phyloP scores from a whole-genome alignment of 2,888 invertebrate species.

The Caenorhabditis parvicauda region DNA sequence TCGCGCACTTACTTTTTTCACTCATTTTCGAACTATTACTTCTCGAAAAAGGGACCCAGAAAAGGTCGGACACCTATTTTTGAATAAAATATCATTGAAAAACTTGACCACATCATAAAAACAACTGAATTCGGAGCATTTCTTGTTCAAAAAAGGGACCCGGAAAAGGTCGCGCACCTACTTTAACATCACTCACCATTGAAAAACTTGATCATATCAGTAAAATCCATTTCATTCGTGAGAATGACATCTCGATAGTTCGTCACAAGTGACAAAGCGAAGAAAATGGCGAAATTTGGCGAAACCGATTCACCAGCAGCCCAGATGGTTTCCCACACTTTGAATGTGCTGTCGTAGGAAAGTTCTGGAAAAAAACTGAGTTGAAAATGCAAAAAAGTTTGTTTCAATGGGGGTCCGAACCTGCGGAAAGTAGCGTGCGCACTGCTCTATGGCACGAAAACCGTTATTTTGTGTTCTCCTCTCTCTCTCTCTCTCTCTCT shows the following conservation, averaged over 20 bases:
- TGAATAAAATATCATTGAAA: too few relatives aligned
- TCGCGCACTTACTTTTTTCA: constrained; percentile 1
- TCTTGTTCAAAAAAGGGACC: background rate
- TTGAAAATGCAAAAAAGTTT: background rate
- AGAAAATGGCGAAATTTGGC: constrained; percentile 84
- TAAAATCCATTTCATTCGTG: constrained; percentile 94
- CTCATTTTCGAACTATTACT: background rate
- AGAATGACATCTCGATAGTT: constrained; percentile 86
- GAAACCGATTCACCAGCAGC: constrained; percentile 81
- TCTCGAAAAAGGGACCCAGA: background rate
- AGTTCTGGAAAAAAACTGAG: constrained; percentile 71
- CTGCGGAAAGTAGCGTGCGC: too few relatives aligned
- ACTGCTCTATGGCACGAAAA: too few relatives aligned
- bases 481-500: too few relatives aligned
- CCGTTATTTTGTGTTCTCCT: too few relatives aligned
- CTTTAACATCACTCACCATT: constrained; percentile 84
- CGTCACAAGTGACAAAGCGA: constrained; percentile 85
- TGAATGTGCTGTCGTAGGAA: constrained; percentile 85
- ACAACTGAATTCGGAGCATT: background rate
- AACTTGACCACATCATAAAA: background rate
- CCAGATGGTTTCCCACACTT: constrained; percentile 94
- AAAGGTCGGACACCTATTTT: too few relatives aligned
- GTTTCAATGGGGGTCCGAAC: too few relatives aligned
- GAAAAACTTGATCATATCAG: constrained; percentile 95
- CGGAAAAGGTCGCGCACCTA: background rate